Conservation (phyloP, 2,888 invertebrate genomes). For the Eutolmus rufibarbis region DNA sequence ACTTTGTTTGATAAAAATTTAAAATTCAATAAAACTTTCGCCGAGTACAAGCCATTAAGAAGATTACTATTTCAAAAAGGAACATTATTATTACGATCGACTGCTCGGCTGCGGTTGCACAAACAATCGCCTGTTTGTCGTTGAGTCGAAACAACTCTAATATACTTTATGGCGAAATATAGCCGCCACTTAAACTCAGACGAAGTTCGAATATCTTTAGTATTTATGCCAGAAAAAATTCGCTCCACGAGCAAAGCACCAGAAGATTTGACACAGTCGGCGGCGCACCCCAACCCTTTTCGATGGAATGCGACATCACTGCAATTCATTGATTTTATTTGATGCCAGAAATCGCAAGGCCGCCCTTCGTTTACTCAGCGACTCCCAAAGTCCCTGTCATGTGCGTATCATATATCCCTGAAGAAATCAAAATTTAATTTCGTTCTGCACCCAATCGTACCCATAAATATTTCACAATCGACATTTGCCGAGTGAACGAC, state of each 20-base stretch:
- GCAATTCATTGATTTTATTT: constrained; percentile 26
- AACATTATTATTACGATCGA: constrained; percentile 16
- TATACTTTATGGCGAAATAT: not conserved
- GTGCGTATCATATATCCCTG: constrained; percentile 40
- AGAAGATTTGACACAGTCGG: not conserved
- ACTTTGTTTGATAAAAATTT: constrained; percentile 46
- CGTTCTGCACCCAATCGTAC: constrained; percentile 34
- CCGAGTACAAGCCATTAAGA: constrained; percentile 41
- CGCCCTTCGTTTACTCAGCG: not conserved
- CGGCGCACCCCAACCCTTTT: not conserved
- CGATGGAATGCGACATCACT: not conserved
- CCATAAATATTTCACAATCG: constrained; percentile 44
- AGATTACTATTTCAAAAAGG: constrained; percentile 42
- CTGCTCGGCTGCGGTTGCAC: not conserved
- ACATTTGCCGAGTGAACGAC: constrained; percentile 40
- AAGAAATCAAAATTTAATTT: constrained; percentile 48
- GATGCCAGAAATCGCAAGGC: not conserved
- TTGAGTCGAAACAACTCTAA: not conserved
- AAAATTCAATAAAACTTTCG: constrained; percentile 47
- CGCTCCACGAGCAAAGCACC: not conserved
- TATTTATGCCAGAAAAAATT: not conserved
- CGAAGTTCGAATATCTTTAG: not conserved
- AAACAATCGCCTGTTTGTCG: not conserved
- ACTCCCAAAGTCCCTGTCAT: constrained; percentile 31
- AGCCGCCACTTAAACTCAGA: not conserved